Base-by-base conservation (phyloP, 2,888 invertebrate species). In the Seladonia tumulorum region DNA sequence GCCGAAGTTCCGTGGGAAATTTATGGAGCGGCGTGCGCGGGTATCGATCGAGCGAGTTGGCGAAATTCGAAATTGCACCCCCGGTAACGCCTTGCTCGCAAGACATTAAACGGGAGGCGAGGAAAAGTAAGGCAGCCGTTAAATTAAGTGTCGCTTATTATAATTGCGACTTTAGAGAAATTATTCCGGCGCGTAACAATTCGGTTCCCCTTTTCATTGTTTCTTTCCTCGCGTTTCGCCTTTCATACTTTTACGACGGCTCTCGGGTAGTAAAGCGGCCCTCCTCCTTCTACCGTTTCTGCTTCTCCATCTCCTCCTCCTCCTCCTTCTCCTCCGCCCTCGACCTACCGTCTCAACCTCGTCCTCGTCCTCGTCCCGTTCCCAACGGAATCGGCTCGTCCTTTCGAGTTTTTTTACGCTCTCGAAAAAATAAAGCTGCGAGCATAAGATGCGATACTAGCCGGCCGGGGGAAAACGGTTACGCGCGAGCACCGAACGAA, bases 181-280 rank as follows among this genome's bases (percentile, higher is more conserved):
- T 78, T 82, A 68, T 73, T 78, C 82, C 66, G 70, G 76, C 73
- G 73, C 73, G 82, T 45, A 73, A 71, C 79, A 35, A 79, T 79
- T 78, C 73, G 77, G 74, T 73, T 80, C 76, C 73, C 81, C 70
- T 49, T 68, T 83, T 82, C 79, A 81, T 80, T 80, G 72, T 79
- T 83, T 76, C 85, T 82, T 66, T 78, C 66, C 79, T 66, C 72
- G 49, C 80, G 78, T 66, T 53, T 39, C 77, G 60, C 76, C 45
- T 79, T 68, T 77, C 63, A 29, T 53, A 60, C 45, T 68, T 66
- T 79, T 76, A 71, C 79, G 79, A 79, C 53, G n/a, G 42, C 74
- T 72, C 49, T 66, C 77, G 45, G 68, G 53, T 72, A 29, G 63
- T 72, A 77, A 77, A 81, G 39, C 71, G 53, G 42, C 68, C 68